phyloP scores from a whole-genome alignment of 2,113 vertebrate genomes.

The Saiga tatarica region DNA sequence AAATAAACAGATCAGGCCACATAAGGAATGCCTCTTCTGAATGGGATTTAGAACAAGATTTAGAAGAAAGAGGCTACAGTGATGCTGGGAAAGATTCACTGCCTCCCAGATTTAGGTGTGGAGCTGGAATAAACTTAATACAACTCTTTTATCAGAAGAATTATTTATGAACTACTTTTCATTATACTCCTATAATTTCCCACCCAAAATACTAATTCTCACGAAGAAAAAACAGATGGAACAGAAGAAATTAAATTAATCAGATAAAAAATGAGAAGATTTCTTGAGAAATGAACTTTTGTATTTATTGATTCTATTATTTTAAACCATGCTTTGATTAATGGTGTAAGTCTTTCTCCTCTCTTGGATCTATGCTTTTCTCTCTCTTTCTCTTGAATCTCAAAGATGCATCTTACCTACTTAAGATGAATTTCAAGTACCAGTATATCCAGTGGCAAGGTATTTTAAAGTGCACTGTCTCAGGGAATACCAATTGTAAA shows the following conservation, averaged over 20 bases:
- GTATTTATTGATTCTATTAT: not conserved
- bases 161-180: not conserved
- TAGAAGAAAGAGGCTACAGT: not conserved
- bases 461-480: not conserved
- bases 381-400: not conserved
- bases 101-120: not conserved
- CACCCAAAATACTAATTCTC: not conserved
- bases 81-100: not conserved
- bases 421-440: not conserved
- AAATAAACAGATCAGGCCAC: constrained; percentile 12
- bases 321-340: not conserved
- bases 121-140: not conserved
- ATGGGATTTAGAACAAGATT: not conserved
- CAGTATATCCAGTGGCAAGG: not conserved
- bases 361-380: not conserved
- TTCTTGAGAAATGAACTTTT: not conserved
- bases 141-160: not conserved
- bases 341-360: not conserved
- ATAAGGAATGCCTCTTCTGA: not conserved
- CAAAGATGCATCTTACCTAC: not conserved
- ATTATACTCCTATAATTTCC: not conserved
- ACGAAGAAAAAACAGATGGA: not conserved
- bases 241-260: constrained; percentile 34
- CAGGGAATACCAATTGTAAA: not conserved
- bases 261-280: not conserved